Evolutionary conservation across 2,888 invertebrate genomes (phyloP).

Genomic region (Meganola albula): DNA sequence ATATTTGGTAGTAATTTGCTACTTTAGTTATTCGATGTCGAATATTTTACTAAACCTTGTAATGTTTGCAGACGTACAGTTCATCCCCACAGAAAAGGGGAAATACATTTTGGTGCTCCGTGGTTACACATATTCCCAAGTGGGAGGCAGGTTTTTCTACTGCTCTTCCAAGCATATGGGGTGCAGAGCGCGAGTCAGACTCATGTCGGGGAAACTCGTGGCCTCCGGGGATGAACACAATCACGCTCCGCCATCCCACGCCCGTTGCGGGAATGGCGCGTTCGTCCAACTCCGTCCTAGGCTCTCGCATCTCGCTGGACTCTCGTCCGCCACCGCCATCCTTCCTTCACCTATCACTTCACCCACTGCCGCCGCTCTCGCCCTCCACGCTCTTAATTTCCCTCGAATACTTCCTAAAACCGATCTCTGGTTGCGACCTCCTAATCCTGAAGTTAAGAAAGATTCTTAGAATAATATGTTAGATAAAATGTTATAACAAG

Average conservation of each 20-base stretch:
- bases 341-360: constrained; percentile 49
- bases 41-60: constrained; percentile 26
- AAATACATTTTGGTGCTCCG: constrained; percentile 68
- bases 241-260: constrained; percentile 67
- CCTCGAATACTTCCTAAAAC: constrained; percentile 65
- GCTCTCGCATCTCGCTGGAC: constrained; percentile 11
- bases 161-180: constrained; percentile 73
- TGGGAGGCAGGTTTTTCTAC: constrained; percentile 71
- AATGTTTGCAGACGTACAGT: constrained; percentile 64
- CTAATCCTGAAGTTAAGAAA: constrained; percentile 54
- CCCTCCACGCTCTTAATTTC: constrained; percentile 59
- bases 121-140: constrained; percentile 70
- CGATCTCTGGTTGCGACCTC: constrained; percentile 56
- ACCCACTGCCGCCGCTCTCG: constrained; percentile 49
- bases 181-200: constrained; percentile 60
- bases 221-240: constrained; percentile 64
- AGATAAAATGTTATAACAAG: constrained; percentile 11
- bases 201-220: constrained; percentile 57
- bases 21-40: too few relatives aligned
- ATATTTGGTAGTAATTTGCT: too few relatives aligned
- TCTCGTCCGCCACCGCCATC: constrained; percentile 30
- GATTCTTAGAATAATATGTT: constrained; percentile 33
- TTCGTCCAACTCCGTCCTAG: constrained; percentile 67
- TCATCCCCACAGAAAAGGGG: constrained; percentile 72
- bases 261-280: constrained; percentile 69